Base-by-base conservation (phyloP, 2,888 invertebrate genomes). In the Agrenia bidenticulata region DNA sequence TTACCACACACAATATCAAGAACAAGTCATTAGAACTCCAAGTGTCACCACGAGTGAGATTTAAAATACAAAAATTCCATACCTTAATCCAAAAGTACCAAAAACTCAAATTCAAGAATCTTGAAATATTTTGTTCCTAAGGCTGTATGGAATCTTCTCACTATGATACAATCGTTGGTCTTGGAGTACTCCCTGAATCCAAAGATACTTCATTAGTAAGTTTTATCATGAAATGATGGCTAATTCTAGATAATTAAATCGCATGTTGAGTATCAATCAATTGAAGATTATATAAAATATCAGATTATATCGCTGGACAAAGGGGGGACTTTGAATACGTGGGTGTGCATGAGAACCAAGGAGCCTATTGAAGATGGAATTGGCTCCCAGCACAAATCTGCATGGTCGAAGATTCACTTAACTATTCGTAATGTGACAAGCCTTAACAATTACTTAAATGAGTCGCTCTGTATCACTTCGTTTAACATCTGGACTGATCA, bases 21-120 rank as follows among this genome's bases (percentile, higher is more conserved):
- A 73, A 7, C 72, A 75, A 68, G 45, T 67, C 4, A 75, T 75
- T 32, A 56, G 75, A 15, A 72, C 73, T 13, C 72, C 75, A 11
- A 73, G 69, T 53, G 70, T 73, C 2, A 73, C 69, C 53, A 72
- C 75, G 24, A 69, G 74, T 74, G 59, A 51, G 39, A 50, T 56
- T 62, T 15, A 32, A n/a, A n/a, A n/a, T n/a, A n/a, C n/a, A n/a
- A n/a, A n/a, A n/a, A n/a, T n/a, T n/a, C n/a, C n/a, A n/a, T 49
- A 11, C 42, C 19, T 26, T 41, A 21, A n/a, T 54, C 21, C 32
- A 61, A 17, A 19, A 15, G 1, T 62, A 4, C 13, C 39, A 11
- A 32, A 32, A 37, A 61, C 19, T n/a, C n/a, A n/a, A n/a, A n/a
- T n/a, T n/a, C n/a, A n/a, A n/a, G n/a, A n/a, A n/a, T n/a, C n/a